Percentiles rank a stretch among this genome's conserved stretches.
Evolutionary conservation across 1,140 invertebrate species (phyloP).

Genomic region (Heliconius hermathena): DNA sequence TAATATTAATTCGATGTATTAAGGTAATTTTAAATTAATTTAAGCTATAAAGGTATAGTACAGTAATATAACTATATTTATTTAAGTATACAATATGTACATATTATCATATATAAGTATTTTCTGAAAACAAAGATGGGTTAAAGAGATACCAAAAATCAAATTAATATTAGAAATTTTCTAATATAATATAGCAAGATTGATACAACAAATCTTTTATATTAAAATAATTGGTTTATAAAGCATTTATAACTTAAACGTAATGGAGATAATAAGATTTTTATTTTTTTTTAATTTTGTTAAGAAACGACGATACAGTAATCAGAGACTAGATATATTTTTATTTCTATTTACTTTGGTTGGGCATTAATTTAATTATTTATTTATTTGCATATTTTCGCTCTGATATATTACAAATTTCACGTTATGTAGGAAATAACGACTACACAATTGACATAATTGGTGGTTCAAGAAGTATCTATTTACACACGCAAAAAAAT

Average conservation of each 20-base stretch:
- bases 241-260: too few species aligned
- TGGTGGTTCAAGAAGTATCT: background rate
- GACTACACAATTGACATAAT: background rate
- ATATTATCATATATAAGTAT: background rate
- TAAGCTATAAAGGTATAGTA: background rate
- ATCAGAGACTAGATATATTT: slow-evolving; percentile 30
- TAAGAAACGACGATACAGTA: background rate
- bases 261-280: too few species aligned
- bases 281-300: background rate
- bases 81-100: background rate
- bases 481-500: background rate
- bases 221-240: background rate
- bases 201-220: background rate
- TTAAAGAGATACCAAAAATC: background rate
- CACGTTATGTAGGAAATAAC: background rate
- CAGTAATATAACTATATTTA: background rate
- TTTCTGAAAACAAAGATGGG: background rate
- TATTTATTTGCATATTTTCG: background rate
- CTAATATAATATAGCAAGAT: background rate
- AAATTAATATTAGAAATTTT: background rate
- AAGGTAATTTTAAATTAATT: background rate
- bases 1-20: slow-evolving; percentile 1
- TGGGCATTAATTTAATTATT: slow-evolving; percentile 17
- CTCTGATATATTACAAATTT: background rate
- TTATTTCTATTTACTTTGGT: slow-evolving; percentile 30